Percentiles rank a stretch among this genome's conserved stretches.
These are phyloP conservation scores for Bicyclus anynana DNA, from an alignment of 1,140 invertebrate genomes.

Conservation along the genomic window DNA sequence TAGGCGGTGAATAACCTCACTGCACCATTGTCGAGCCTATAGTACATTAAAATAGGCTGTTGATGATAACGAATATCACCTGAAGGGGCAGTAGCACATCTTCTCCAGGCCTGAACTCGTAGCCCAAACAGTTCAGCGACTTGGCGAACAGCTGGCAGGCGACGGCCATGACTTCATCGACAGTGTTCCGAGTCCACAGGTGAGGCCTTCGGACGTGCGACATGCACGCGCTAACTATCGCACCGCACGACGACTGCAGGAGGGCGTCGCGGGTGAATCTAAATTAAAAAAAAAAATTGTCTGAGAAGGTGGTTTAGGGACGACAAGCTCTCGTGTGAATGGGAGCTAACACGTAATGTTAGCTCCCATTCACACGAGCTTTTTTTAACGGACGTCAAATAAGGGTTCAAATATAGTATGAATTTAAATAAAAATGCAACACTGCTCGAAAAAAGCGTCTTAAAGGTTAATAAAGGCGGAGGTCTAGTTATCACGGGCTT, in stretches of 20 bases:
- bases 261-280: constrained; percentile 66
- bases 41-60: no score
- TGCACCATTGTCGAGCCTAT: no score
- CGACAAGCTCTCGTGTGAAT: no score
- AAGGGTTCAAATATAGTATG: no score
- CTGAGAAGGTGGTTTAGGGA: not conserved
- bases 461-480: no score
- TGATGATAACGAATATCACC: not conserved
- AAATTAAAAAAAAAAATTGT: not conserved
- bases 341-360: no score
- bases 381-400: no score
- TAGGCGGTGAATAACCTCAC: no score
- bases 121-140: constrained; percentile 59
- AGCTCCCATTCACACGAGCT: no score
- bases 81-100: constrained; percentile 59
- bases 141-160: constrained; percentile 43
- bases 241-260: constrained; percentile 62
- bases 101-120: constrained; percentile 75
- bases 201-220: constrained; percentile 63
- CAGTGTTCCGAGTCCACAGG: constrained; percentile 72
- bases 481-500: no score
- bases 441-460: no score
- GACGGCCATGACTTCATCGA: constrained; percentile 68
- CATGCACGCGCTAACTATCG: constrained; percentile 69
- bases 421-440: no score